Conservation (phyloP, 2,888 invertebrate species). For the Scaptomyza parva region DNA sequence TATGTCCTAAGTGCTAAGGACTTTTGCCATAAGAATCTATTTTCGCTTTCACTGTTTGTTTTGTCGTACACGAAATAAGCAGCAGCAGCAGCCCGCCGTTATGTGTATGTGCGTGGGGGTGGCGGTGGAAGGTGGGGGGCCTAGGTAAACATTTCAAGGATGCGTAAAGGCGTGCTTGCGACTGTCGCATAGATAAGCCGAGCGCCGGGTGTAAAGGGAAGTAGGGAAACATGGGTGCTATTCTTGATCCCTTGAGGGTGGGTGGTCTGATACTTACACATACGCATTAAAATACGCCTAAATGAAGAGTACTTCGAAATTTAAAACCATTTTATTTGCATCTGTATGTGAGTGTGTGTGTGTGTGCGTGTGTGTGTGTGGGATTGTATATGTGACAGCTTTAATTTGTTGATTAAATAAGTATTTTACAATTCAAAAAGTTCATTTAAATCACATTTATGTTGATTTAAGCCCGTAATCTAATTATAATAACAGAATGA, state of each 20-base stretch:
- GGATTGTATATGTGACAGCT: background rate
- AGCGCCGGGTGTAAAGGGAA: constrained; percentile 7
- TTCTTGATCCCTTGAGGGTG: background rate
- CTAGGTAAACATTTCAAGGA: constrained; percentile 58
- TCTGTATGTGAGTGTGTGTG: background rate
- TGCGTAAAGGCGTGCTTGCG: constrained; percentile 26
- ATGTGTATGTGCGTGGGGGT: too few relatives aligned
- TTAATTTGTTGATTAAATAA: constrained; percentile 14
- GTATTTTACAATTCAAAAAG: background rate
- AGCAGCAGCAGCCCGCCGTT: too few relatives aligned
- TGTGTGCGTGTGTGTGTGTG: too few relatives aligned
- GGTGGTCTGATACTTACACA: too few relatives aligned
- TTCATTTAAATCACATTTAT: background rate
- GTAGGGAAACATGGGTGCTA: background rate
- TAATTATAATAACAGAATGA: background rate
- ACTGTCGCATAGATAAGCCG: constrained; percentile 40
- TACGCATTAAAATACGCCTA: constrained; percentile 30
- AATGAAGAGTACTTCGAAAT: background rate
- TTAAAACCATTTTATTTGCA: background rate
- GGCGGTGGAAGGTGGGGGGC: too few relatives aligned
- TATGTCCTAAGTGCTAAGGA: constrained; percentile 64
- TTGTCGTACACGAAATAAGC: constrained; percentile 28
- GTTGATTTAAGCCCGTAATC: background rate
- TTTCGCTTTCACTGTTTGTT: constrained; percentile 43
- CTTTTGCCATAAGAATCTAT: constrained; percentile 43